These are phyloP conservation scores for Hypotaenidia okinawae DNA, from an alignment of 2,797 vertebrate genomes.

Conservation along the genomic window DNA sequence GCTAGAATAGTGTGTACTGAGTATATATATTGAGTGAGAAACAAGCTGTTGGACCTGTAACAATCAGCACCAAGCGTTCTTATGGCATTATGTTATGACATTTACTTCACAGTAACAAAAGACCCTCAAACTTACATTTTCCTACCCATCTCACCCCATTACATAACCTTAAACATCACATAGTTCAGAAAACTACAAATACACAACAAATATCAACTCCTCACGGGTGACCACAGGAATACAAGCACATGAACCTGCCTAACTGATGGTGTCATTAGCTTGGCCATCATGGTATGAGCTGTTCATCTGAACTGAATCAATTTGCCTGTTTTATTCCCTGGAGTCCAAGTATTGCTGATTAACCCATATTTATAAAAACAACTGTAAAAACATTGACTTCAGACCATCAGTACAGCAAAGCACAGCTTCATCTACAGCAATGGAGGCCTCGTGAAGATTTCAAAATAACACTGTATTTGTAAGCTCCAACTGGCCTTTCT, in stretches of 20 bases:
- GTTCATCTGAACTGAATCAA: background rate
- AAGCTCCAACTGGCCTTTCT: background rate
- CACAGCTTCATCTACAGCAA: background rate
- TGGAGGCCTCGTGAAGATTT: fast-evolving
- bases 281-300: background rate
- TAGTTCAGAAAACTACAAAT: background rate
- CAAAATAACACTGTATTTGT: background rate
- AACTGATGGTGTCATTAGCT: fast-evolving
- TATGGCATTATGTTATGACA: background rate
- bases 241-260: background rate
- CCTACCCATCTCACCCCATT: background rate
- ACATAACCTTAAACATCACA: background rate
- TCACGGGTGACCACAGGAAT: background rate
- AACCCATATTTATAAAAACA: background rate
- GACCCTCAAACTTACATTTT: background rate
- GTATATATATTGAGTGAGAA: background rate
- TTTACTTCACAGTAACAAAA: background rate
- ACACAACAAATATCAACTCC: background rate
- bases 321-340: background rate
- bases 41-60: background rate
- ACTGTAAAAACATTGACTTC: background rate
- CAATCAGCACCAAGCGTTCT: fast-evolving
- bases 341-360: background rate
- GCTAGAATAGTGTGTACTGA: background rate
- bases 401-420: background rate